Evolutionary conservation across 2,797 vertebrate species (phyloP), one percentile per base, ranked within the genome.

Genomic region (Smutsia gigantea): DNA sequence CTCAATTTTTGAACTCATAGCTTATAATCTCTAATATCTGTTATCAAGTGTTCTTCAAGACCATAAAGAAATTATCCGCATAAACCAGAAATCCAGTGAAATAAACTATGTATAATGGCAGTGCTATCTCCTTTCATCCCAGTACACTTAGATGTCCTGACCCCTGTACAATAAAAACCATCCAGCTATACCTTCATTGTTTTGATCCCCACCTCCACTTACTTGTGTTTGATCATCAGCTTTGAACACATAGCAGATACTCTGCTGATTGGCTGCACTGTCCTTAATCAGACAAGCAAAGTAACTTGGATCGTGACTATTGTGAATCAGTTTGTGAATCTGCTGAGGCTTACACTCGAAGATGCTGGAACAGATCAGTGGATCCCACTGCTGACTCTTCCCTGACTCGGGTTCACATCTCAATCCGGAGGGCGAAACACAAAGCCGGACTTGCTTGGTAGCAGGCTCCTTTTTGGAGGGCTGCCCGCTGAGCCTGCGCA

Each of bases 221-320:
- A 99, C 99, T 99, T 99, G 99, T 89, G 98, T 98, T 96, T 99
- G 99, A 88, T 99, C 99, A 3, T 99, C 99, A 23, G 99, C 99
- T 98, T 98, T 99, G 98, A 99, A 99, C 75, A 99, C 99, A 4
- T 99, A 99, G 98, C 99, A 99, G 98, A 98, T 98, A 72, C 99
- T 99, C 90, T 71, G 98, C 37, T 97, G 96, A n/a, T 49, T 97
- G 81, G 85, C 85, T 7, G 96, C 55, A 34, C 81, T 89, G 63
- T 98, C 98, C 97, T 98, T 99, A 97, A 99, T 98, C 98, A 99
- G 98, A 95, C 99, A 99, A 51, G 99, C 99, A 34, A 99, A 99
- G 98, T 99, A 99, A 94, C 98, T 99, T 0, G 99, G 99, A 93
- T 99, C 99, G 0, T 99, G 99, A 96, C 99, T 99, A 98, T 99